Base-by-base conservation (phyloP, 2,797 vertebrate genomes). In the Urophycis tenuis region DNA sequence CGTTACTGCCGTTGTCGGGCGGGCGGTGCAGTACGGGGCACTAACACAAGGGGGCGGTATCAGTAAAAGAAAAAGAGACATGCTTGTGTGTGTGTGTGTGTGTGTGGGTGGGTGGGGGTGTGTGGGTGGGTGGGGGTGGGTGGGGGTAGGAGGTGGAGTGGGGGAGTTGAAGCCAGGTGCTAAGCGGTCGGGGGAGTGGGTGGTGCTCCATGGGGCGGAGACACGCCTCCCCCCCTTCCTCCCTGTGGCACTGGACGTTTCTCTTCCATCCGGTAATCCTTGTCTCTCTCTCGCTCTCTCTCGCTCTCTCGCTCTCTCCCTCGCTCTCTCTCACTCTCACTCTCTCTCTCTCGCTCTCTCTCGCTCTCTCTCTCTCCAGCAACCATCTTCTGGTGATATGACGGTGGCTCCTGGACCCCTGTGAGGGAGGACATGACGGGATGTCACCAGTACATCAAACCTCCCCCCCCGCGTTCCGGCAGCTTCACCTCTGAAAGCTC, bases 11-110 rank as follows among this genome's bases (percentile, higher is more conserved):
- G 60, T 29, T 29, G 25, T 3, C 11, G 60, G 60, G 12, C 3
- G 60, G n/a, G 9, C n/a, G 60, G 53, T 67, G 60, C n/a, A 67
- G 60, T 67, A 25, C 60, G 29, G 86, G 88, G 79, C 77, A 79
- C 78, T 53, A 31, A 77, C 85, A 88, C 79, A 79, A 79, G 81
- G 60, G 35, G 84, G 79, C 82, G 77, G 83, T 64, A 78, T 82
- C 41, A 73, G 84, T 71, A 74, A 82, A 80, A 80, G 76, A 84
- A 84, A 84, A 79, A 89, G 87, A 90, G 86, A 86, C 8, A 25
- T 85, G 89, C 91, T 89, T 91, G 91, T 92, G n/a, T n/a, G n/a
- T n/a, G n/a, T n/a, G n/a, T n/a, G n/a, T n/a, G n/a, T n/a, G n/a
- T n/a, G n/a, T n/a, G n/a, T n/a, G n/a, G n/a, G n/a, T n/a, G n/a